These are phyloP conservation scores for Drosophila mayaguana DNA, from an alignment of 2,888 invertebrate species.

Conservation along the genomic window DNA sequence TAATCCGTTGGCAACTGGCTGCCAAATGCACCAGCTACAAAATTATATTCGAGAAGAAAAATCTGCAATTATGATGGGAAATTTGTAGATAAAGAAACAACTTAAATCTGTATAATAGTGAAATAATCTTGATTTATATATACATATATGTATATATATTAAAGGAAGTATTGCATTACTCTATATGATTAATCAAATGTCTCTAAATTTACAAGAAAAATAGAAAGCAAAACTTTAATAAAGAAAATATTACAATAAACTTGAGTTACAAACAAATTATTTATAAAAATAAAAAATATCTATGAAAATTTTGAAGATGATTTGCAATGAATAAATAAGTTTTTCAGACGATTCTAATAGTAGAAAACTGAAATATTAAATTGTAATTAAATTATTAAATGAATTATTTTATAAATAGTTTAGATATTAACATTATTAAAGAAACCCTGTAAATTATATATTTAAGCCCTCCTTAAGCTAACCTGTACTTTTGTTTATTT, in stretches of 20 bases:
- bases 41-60: constrained; percentile 19
- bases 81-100: constrained; percentile 24
- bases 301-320: too few species aligned
- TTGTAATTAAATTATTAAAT: not conserved
- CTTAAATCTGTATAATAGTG: not conserved
- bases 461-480: not conserved
- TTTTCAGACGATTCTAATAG: too few species aligned
- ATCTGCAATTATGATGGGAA: constrained; percentile 39
- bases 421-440: not conserved
- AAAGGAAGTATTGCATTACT: too few species aligned
- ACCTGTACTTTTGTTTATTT: not conserved
- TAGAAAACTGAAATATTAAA: too few species aligned
- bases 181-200: not conserved
- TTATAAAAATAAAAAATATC: too few species aligned
- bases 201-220: too few species aligned
- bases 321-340: too few species aligned
- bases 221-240: too few species aligned
- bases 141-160: not conserved
- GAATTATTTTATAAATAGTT: too few species aligned
- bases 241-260: too few species aligned
- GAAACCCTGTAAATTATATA: not conserved
- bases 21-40: constrained; percentile 30
- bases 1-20: constrained; percentile 34
- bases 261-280: too few species aligned
- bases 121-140: constrained; percentile 2